Evolutionary conservation across 2,797 vertebrate species (phyloP), one percentile per base, ranked within the genome.

Genomic region (Serranus cabrilla): DNA sequence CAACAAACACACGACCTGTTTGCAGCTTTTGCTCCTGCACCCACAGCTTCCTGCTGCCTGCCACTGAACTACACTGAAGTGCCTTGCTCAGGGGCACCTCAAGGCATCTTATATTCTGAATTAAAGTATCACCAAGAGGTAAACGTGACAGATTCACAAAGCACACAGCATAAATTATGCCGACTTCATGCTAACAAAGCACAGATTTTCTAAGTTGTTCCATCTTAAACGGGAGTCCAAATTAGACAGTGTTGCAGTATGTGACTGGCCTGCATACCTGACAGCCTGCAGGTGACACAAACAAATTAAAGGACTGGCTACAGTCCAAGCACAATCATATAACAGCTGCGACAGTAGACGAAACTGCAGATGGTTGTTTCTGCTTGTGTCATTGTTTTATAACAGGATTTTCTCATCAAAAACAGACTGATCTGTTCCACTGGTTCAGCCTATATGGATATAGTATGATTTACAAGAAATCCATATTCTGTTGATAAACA

Each of bases 21-120:
- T 71, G 56, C 67, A 79, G 75, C 52, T 17, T 58, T 43, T 37
- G 50, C 14, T 51, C 14, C 10, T 34, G 34, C 55, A 63, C 60
- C 60, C 51, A 65, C 27, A 13, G 57, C 31, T 67, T 78, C 60
- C 72, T 73, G 56, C 21, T 1, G 8, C 34, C 40, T 49, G 9
- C 27, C 4, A 2, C 21, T 7, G 10, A 50, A 7, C 21, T 46
- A 7, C 20, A 18, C 42, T 12, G 2, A 69, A 62, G 45, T 72
- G 76, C 46, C 51, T 67, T 61, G 71, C 68, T 59, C 27, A 55
- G 57, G 20, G 45, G 43, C 34, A 49, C 10, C 31, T 17, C 0
- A 0, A 4, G 2, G 8, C n/a, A n/a, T 17, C 11, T 50, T 11
- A 4, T 5, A 21, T 12, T 25, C 31, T n/a, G 43, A 49, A 43